Conservation (phyloP, 2,797 vertebrate genomes). For the Anguilla marmorata region DNA sequence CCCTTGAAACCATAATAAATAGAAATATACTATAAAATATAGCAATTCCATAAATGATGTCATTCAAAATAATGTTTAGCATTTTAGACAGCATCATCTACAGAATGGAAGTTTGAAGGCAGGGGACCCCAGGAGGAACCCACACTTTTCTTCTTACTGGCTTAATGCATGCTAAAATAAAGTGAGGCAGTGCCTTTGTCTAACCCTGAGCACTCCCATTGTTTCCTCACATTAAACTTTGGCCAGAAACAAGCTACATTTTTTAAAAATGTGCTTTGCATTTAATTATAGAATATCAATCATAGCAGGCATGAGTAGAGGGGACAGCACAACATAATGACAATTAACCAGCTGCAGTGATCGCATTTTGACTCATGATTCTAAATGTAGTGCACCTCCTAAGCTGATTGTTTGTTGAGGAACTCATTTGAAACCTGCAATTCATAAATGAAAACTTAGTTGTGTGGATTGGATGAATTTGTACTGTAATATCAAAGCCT, state of each 20-base stretch:
- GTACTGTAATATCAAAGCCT: too few relatives aligned
- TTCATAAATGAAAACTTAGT: too few relatives aligned
- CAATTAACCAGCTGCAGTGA: too few relatives aligned
- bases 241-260: background rate
- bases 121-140: background rate
- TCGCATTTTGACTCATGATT: too few relatives aligned
- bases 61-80: background rate
- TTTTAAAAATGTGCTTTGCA: too few relatives aligned
- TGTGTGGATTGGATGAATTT: too few relatives aligned
- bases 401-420: too few relatives aligned
- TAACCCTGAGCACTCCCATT: background rate
- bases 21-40: background rate
- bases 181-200: background rate
- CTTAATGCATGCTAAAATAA: background rate
- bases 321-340: too few relatives aligned
- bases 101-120: background rate
- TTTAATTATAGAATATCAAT: too few relatives aligned
- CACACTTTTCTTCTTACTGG: background rate
- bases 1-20: background rate
- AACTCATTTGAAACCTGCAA: too few relatives aligned
- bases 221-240: background rate
- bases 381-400: too few relatives aligned
- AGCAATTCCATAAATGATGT: background rate
- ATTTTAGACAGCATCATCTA: background rate
- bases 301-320: too few relatives aligned